Percentiles rank a stretch among this genome's conserved stretches.
These are phyloP conservation scores for Didymodactylos carnosus DNA, from an alignment of 2,888 invertebrate genomes.

Conservation along the genomic window DNA sequence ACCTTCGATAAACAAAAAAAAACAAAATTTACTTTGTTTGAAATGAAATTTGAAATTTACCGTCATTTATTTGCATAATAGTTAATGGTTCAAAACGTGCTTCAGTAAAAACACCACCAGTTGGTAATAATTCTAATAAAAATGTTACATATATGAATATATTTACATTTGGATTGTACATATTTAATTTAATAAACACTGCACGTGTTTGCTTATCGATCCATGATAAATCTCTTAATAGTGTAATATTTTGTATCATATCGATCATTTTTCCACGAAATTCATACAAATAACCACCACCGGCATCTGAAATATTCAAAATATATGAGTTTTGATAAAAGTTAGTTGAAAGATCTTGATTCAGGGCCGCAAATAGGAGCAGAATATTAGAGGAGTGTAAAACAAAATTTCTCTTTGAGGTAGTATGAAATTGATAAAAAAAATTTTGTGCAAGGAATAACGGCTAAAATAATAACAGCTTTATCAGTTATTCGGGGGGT, in stretches of 20 bases:
- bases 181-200: background rate
- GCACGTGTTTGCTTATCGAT: constrained; percentile 4
- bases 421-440: too few species aligned
- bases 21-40: background rate
- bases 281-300: constrained; percentile 6
- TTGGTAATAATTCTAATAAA: background rate
- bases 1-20: constrained; percentile 8
- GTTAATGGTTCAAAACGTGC: background rate
- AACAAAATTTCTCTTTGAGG: too few species aligned
- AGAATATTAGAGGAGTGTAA: too few species aligned
- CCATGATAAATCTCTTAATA: constrained; percentile 1
- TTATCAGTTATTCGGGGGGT: too few species aligned
- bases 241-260: background rate
- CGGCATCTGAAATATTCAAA: constrained; percentile 37
- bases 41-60: background rate
- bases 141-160: constrained; percentile 2
- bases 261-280: background rate
- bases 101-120: background rate
- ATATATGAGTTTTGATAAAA: constrained; percentile 31
- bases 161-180: constrained; percentile 9
- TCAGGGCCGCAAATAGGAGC: too few species aligned
- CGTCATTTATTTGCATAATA: background rate
- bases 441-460: too few species aligned
- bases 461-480: too few species aligned
- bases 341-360: too few species aligned